These are phyloP conservation scores for Pseudachorutes palmiensis DNA, from an alignment of 1,140 invertebrate genomes.

Conservation along the genomic window DNA sequence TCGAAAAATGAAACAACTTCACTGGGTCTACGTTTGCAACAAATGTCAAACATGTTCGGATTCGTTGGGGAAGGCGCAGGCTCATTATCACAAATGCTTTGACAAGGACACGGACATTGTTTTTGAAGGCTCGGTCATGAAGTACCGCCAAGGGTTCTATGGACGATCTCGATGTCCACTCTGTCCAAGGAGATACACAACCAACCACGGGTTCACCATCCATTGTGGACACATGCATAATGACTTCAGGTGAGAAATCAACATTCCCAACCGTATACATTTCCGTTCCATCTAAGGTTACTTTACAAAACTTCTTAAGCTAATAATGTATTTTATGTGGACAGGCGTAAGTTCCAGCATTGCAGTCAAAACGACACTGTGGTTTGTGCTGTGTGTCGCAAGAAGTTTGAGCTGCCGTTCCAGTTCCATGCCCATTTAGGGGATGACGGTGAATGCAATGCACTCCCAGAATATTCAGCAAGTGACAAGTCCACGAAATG, in stretches of 20 bases:
- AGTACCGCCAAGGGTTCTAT: constrained; percentile 36
- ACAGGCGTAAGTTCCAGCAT: constrained; percentile 23
- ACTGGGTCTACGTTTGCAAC: constrained; percentile 33
- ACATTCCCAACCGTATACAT: background rate
- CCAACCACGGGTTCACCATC: constrained; percentile 26
- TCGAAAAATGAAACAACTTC: constrained; percentile 30
- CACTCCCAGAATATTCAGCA: background rate
- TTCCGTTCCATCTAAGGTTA: background rate
- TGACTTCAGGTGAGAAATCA: constrained; percentile 4
- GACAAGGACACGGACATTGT: constrained; percentile 10
- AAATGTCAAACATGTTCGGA: constrained; percentile 28
- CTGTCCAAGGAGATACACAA: constrained; percentile 30
- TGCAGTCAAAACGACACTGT: constrained; percentile 18
- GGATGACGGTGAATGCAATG: constrained; percentile 12
- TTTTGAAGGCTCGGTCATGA: constrained; percentile 31
- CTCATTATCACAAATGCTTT: constrained; percentile 29
- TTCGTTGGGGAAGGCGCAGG: constrained; percentile 18
- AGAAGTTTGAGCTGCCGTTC: constrained; percentile 13
- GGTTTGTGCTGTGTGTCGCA: constrained; percentile 21
- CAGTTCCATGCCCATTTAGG: constrained; percentile 25
- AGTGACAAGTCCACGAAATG: background rate
- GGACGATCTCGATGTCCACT: constrained; percentile 30
- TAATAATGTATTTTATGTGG: too few relatives aligned
- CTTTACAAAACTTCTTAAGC: too few relatives aligned
- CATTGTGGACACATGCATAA: constrained; percentile 33